Base-by-base conservation (phyloP, 92 coral and sea anemone genomes). In the Porites divaricata region DNA sequence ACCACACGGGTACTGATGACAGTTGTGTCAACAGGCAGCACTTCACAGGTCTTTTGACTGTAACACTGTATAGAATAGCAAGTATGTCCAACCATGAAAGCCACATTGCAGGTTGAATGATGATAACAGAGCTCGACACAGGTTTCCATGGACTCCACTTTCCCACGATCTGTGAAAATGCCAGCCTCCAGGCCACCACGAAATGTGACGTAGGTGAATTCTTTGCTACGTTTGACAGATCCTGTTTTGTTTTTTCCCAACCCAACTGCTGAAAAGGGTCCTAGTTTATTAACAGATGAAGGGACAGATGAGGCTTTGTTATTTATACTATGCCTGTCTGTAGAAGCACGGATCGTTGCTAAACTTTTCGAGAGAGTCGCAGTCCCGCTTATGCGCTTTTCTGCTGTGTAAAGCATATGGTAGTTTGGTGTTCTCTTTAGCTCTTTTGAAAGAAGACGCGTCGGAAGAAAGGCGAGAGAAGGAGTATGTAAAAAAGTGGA, bases 61-160 rank as follows among this genome's bases (percentile, higher is more conserved):
- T 92, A 94, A 74, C 99, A 96, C 69, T 96, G 90, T 7, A 96
- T 88, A 53, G 95, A 93, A 49, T 90, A 96, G 70, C 99, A 96
- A 0, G 82, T 76, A 8, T 83, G 74, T 58, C 87, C 96, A 8
- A 89, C 95, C 93, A 96, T 83, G 66, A 90, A 92, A 0, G 98
- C 99, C 26, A 96, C 94, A 72, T 94, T 96, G 68, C 99, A 96
- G 6, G 80, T 70, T 1, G 78, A 50, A 51, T 79, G 91, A 22
- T 74, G 77, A 74, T 89, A 91, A 61, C 99, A 96, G 8, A 78
- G 86, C 24, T 41, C 62, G 45, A 91, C 90, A 70, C 99, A 96
- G 25, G 90, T 74, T 9, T 89, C 88, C 92, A 96, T 94, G 63
- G 77, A 81, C 22, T 82, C 50, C 11, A 93, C 95, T 67, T 66